These are phyloP conservation scores for Tupiocoris notatus DNA, from an alignment of 2,888 invertebrate species.

Conservation along the genomic window DNA sequence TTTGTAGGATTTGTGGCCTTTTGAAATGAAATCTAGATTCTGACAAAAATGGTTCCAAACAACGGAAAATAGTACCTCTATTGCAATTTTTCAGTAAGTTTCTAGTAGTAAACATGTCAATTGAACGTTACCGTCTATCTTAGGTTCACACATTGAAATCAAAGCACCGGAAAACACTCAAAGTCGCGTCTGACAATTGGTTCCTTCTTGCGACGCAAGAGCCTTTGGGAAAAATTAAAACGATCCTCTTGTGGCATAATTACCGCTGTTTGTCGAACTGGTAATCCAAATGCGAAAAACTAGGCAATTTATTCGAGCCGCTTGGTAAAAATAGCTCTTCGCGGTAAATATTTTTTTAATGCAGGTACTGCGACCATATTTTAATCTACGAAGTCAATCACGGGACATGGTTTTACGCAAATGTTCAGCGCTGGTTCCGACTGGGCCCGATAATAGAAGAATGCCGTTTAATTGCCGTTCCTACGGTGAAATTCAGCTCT, in stretches of 20 bases:
- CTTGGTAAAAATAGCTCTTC: too few species aligned
- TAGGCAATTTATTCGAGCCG: too few species aligned
- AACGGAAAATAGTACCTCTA: too few species aligned
- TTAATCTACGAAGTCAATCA: constrained; percentile 26
- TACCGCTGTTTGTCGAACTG: constrained; percentile 4
- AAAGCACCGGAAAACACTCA: neutral
- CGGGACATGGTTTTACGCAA: constrained; percentile 6
- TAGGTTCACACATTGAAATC: constrained; percentile 26
- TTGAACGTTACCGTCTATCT: neutral
- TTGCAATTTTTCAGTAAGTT: too few species aligned
- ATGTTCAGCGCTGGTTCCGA: constrained; percentile 24
- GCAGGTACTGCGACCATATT: constrained; percentile 24
- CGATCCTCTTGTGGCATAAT: constrained; percentile 9
- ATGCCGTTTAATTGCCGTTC: neutral
- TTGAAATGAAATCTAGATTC: too few species aligned
- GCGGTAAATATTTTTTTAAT: constrained; percentile 2
- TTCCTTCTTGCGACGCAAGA: constrained; percentile 10
- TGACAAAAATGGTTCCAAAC: too few species aligned
- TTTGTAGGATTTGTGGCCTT: too few species aligned
- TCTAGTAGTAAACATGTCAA: neutral
- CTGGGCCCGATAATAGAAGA: neutral
- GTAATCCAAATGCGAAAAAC: constrained; percentile 7
- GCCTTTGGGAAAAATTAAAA: constrained; percentile 16
- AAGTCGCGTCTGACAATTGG: constrained; percentile 10
- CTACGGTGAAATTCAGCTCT: neutral